These are phyloP conservation scores for Adrianichthys oophorus DNA, from an alignment of 2,797 vertebrate species.

Conservation along the genomic window DNA sequence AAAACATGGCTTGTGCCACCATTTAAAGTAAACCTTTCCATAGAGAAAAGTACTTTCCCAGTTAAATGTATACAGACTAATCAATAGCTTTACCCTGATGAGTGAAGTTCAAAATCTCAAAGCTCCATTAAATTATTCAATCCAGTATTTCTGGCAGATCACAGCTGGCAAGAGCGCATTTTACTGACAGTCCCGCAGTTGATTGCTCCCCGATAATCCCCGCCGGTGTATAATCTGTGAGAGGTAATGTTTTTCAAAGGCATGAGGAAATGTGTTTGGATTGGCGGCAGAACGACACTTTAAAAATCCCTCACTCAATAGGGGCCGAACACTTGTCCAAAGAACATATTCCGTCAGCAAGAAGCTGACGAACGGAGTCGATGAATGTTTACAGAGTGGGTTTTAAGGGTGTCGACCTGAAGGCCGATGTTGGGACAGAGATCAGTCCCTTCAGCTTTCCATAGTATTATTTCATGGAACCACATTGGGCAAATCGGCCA, in stretches of 20 bases:
- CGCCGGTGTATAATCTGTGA: conserved; percentile 88
- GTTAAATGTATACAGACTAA: too few species aligned
- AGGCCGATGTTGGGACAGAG: conserved; percentile 37
- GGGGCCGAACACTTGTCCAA: conserved; percentile 70
- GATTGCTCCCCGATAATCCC: conserved; percentile 94
- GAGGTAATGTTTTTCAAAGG: conserved; percentile 92
- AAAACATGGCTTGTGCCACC: too few species aligned
- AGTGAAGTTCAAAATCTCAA: conserved; percentile 15
- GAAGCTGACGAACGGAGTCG: conserved; percentile 48
- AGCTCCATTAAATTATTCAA: conserved; percentile 25
- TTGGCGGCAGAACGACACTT: conserved; percentile 85
- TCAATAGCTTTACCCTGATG: too few species aligned
- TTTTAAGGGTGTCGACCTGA: conserved; percentile 41
- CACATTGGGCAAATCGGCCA: conserved; percentile 6
- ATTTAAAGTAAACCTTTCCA: too few species aligned
- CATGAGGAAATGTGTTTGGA: conserved; percentile 97
- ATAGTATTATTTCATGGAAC: conserved; percentile 8
- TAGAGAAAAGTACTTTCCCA: too few species aligned
- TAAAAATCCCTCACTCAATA: conserved; percentile 87
- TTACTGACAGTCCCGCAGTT: conserved; percentile 73
- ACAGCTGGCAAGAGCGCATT: conserved; percentile 37
- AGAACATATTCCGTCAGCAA: conserved; percentile 57
- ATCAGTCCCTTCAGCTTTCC: conserved; percentile 32
- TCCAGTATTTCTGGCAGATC: conserved; percentile 50
- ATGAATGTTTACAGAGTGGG: conserved; percentile 65